These are phyloP conservation scores for Diachrysia chrysitis DNA, from an alignment of 2,888 invertebrate species.

Conservation along the genomic window DNA sequence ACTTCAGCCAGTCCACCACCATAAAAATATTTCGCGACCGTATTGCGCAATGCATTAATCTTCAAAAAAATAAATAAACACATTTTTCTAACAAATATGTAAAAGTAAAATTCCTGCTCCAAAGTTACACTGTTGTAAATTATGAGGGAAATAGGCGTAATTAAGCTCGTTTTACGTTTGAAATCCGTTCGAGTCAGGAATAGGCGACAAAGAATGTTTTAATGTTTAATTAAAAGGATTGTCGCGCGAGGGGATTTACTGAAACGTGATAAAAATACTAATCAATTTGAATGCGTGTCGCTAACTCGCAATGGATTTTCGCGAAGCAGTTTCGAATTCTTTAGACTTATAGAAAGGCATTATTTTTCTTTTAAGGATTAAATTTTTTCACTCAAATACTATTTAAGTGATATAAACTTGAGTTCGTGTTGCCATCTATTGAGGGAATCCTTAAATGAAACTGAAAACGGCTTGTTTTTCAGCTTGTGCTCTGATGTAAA, in stretches of 20 bases:
- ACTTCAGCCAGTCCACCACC: conserved; percentile 72
- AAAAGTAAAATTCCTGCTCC: conserved; percentile 26
- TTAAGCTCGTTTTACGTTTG: conserved; percentile 60
- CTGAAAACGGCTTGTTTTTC: not conserved
- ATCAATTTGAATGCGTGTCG: conserved; percentile 59
- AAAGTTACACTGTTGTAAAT: conserved; percentile 57
- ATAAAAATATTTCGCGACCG: conserved; percentile 82
- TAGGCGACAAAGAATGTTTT: conserved; percentile 62
- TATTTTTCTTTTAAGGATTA: conserved; percentile 33
- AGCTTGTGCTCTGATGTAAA: not conserved
- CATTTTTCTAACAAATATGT: conserved; percentile 39
- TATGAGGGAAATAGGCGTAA: conserved; percentile 60
- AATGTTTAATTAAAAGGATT: conserved; percentile 75
- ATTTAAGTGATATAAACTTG: conserved; percentile 11
- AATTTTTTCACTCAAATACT: conserved; percentile 24
- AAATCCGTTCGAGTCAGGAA: conserved; percentile 58
- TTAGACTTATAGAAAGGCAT: conserved; percentile 13
- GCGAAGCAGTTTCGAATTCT: conserved; percentile 39
- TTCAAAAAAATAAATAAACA: conserved; percentile 38
- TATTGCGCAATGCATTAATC: conserved; percentile 84
- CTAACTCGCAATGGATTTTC: conserved; percentile 39
- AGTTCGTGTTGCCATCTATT: conserved; percentile 20
- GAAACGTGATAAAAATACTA: conserved; percentile 70
- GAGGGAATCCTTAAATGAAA: conserved; percentile 7
- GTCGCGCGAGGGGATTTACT: conserved; percentile 61